Evolutionary conservation across 2,113 vertebrate species (phyloP), one percentile per base, ranked within the genome.

Genomic region (Muntiacus reevesi): DNA sequence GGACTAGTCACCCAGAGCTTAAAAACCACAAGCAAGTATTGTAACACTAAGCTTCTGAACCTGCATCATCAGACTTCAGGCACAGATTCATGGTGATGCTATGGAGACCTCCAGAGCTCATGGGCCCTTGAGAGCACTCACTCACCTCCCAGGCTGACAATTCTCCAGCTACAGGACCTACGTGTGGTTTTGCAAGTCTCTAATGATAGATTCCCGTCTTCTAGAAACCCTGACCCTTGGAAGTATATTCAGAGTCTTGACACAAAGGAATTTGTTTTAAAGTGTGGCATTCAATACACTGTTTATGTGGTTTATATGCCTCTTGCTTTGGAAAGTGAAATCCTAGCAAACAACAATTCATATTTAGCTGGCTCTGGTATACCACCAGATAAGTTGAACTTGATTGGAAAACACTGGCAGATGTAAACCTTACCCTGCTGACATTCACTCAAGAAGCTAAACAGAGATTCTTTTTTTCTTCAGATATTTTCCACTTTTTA

Each of bases 251-350:
- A 43, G 10, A 86, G 43, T 55, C 47, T 27, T 64, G 25, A 71
- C 27, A 60, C 13, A 89, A 89, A 87, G 33, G 50, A 86, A 54
- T 60, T n/a, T 85, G 82, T 94, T 17, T 12, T 78, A 47, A 95
- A 87, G 25, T 81, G 36, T 79, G 45, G 33, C 17, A 62, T 55
- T 94, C 45, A 60, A 47, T 87, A 5, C 2, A 88, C 52, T 64
- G 8, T 78, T 82, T 57, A 27, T 71, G 60, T 67, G 19, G 19
- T 23, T 27, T 78, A 54, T 55, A 9, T 43, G 36, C 57, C 60
- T 87, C 71, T 89, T 87, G 55, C 54, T 92, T 95, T 83, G 60
- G 47, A 95, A 55, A 92, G 17, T 88, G 47, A 86, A 91, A 79
- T 55, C 14, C 8, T 87, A 94, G 55, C 21, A 76, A 88, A 95